Evolutionary conservation across 2,888 invertebrate genomes (phyloP).

Genomic region (Geotrupes spiniger): DNA sequence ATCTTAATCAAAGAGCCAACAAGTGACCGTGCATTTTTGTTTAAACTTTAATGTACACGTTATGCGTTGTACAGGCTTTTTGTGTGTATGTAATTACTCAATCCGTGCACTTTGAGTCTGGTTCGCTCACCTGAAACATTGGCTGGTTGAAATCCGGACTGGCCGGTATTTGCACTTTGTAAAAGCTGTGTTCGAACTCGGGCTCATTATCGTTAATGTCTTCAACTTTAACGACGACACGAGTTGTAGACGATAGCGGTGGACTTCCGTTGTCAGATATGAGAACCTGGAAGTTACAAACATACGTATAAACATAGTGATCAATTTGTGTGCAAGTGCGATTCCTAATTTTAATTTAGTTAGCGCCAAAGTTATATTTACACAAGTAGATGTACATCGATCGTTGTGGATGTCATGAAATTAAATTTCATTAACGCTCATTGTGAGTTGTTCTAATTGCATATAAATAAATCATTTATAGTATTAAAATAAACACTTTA

Average conservation of each 20-base stretch:
- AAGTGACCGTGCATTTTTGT: slow-evolving; percentile 5
- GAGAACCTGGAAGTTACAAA: slow-evolving; percentile 52
- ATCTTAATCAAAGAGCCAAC: slow-evolving; percentile 7
- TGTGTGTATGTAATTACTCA: no score
- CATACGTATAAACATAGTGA: no score
- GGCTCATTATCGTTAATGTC: slow-evolving; percentile 89
- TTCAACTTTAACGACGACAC: slow-evolving; percentile 75
- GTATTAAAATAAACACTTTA: no score
- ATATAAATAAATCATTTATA: no score
- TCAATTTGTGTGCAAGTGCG: slow-evolving; percentile 10
- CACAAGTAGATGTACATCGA: no score
- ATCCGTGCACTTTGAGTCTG: background rate
- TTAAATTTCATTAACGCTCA: no score
- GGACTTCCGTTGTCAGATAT: slow-evolving; percentile 78
- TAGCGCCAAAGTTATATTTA: no score
- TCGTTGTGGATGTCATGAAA: no score
- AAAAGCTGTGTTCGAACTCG: slow-evolving; percentile 77
- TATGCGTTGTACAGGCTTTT: background rate
- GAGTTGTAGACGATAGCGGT: slow-evolving; percentile 70
- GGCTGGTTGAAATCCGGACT: slow-evolving; percentile 52
- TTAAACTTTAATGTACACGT: background rate
- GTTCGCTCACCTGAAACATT: slow-evolving; percentile 58
- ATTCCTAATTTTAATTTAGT: no score
- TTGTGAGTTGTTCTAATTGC: no score
- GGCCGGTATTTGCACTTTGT: slow-evolving; percentile 75